A percentile compares a stretch with the other conserved stretches of the same genome.
phyloP scores from a whole-genome alignment of 2,888 invertebrate species.

The Spodoptera littoralis region DNA sequence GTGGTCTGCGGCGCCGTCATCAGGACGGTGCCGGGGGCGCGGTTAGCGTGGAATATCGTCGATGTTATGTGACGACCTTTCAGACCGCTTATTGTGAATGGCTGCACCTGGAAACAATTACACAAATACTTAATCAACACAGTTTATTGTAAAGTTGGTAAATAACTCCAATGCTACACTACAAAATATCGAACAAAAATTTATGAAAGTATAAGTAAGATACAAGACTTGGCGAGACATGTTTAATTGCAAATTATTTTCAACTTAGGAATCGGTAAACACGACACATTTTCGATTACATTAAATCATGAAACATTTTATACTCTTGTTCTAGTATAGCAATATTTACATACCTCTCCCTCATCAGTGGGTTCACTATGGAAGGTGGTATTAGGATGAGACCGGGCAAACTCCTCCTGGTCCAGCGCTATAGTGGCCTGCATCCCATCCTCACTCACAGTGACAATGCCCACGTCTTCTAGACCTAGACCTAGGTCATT shows the following conservation, averaged over 20 bases:
- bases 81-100: slow-evolving; percentile 77
- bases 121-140: too few relatives aligned
- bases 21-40: slow-evolving; percentile 80
- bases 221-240: too few relatives aligned
- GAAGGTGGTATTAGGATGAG: slow-evolving; percentile 86
- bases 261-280: too few relatives aligned
- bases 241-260: too few relatives aligned
- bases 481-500: slow-evolving; percentile 73
- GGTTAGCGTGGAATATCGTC: slow-evolving; percentile 79
- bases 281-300: too few relatives aligned
- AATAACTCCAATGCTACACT: too few relatives aligned
- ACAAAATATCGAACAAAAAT: too few relatives aligned
- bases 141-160: too few relatives aligned
- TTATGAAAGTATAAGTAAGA: too few relatives aligned
- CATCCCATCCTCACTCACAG: slow-evolving; percentile 80
- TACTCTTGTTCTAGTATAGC: too few relatives aligned
- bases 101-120: slow-evolving; percentile 71
- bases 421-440: slow-evolving; percentile 77
- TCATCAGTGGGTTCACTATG: slow-evolving; percentile 84
- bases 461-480: slow-evolving; percentile 82
- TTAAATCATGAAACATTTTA: too few relatives aligned
- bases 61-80: slow-evolving; percentile 81
- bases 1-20: slow-evolving; percentile 81
- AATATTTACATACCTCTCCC: slow-evolving; percentile 66
- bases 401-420: slow-evolving; percentile 85